phyloP scores from a whole-genome alignment of 2,888 invertebrate species.

The Athalia cordata region DNA sequence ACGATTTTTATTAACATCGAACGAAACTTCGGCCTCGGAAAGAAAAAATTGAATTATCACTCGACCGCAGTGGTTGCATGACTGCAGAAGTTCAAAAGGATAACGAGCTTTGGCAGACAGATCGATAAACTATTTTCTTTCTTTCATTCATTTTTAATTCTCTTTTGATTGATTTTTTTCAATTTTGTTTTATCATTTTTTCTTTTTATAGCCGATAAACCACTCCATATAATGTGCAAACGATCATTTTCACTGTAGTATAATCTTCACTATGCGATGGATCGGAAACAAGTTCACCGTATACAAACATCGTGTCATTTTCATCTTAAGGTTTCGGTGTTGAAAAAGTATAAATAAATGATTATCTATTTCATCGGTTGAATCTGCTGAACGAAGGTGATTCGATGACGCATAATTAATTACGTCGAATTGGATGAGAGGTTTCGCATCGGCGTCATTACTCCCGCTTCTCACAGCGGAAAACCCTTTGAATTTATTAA shows the following conservation, averaged over 20 bases:
- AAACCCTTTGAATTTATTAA: too few relatives aligned
- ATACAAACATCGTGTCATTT: too few relatives aligned
- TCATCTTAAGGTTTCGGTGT: too few relatives aligned
- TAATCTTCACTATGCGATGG: too few relatives aligned
- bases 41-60: not conserved
- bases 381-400: not conserved
- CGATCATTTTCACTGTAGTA: too few relatives aligned
- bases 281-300: too few relatives aligned
- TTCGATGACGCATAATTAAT: not conserved
- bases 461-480: too few relatives aligned
- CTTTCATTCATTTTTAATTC: not conserved
- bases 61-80: not conserved
- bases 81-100: conserved; percentile 10
- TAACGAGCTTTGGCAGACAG: not conserved
- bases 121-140: not conserved
- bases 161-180: not conserved
- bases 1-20: conserved; percentile 2
- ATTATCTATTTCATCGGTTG: not conserved
- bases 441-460: not conserved
- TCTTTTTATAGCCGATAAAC: not conserved
- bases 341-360: not conserved
- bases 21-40: not conserved
- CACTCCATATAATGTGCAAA: too few relatives aligned
- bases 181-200: too few relatives aligned
- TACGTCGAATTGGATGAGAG: not conserved